These are phyloP conservation scores for Aphaenogaster floridana DNA, from an alignment of 1,140 invertebrate species.

Conservation along the genomic window DNA sequence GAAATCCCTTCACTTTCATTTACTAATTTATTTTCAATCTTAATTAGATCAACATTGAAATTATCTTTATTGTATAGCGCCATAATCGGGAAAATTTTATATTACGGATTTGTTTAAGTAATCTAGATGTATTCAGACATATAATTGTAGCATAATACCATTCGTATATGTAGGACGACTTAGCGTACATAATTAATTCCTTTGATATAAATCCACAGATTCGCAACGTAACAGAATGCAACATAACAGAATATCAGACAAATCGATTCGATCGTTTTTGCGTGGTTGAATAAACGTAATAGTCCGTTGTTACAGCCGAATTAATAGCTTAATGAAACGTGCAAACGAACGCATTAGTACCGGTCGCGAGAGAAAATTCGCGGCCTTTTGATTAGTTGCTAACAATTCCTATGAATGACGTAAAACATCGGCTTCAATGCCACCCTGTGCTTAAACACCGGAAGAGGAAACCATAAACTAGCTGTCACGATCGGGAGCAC, in stretches of 20 bases:
- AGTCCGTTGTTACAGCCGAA: conserved; percentile 35
- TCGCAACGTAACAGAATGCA: neutral
- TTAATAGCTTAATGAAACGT: conserved; percentile 50
- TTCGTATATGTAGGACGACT: neutral
- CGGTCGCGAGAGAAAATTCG: conserved; percentile 15
- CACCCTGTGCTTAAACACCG: neutral
- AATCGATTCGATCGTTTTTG: conserved; percentile 39
- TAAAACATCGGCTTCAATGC: neutral
- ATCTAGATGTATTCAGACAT: neutral
- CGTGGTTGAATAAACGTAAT: conserved; percentile 32
- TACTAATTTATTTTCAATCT: neutral
- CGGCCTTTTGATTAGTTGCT: neutral
- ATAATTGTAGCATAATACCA: conserved; percentile 24
- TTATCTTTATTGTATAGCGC: neutral
- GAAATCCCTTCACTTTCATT: neutral
- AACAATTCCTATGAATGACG: neutral
- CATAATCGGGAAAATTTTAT: neutral
- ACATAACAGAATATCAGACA: conserved; percentile 29
- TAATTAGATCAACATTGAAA: neutral
- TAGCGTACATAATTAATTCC: conserved; percentile 50
- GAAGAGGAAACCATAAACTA: conserved; percentile 33
- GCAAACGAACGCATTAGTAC: neutral
- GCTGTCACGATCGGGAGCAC: conserved; percentile 14
- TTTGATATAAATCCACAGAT: conserved; percentile 42
- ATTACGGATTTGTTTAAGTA: conserved; percentile 20